Evolutionary conservation across 2,888 invertebrate genomes (phyloP).

Genomic region (Norana najaformis): DNA sequence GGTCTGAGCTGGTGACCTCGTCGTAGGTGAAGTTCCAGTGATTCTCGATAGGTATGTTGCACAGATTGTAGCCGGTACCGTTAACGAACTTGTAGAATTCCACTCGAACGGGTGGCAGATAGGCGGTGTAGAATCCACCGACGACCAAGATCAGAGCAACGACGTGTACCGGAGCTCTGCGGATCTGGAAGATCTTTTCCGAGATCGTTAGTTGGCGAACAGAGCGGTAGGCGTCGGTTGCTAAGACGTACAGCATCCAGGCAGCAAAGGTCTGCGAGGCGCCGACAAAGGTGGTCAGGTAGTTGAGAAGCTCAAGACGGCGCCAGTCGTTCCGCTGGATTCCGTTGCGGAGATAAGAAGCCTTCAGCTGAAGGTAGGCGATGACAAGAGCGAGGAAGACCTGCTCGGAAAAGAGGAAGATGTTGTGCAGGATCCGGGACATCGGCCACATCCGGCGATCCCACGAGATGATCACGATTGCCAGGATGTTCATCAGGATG

Average conservation of each 20-base stretch:
- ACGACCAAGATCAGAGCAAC: slow-evolving; percentile 17
- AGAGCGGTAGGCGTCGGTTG: slow-evolving; percentile 34
- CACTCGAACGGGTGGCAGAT: slow-evolving; percentile 35
- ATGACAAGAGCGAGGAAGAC: slow-evolving; percentile 30
- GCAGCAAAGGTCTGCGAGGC: slow-evolving; percentile 34
- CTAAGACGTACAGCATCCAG: slow-evolving; percentile 39
- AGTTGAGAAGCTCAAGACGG: slow-evolving; percentile 27
- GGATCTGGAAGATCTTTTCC: slow-evolving; percentile 26
- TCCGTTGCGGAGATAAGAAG: background rate
- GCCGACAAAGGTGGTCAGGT: slow-evolving; percentile 31
- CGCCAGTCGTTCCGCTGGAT: background rate
- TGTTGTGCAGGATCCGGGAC: slow-evolving; percentile 26
- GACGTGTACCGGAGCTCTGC: background rate
- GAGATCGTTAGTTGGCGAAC: slow-evolving; percentile 27
- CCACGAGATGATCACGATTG: slow-evolving; percentile 26
- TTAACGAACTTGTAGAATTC: slow-evolving; percentile 7
- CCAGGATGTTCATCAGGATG: slow-evolving; percentile 31
- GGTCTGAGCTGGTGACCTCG: slow-evolving; percentile 33
- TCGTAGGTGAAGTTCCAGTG: slow-evolving; percentile 40
- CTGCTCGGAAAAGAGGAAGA: slow-evolving; percentile 31
- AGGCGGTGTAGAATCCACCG: slow-evolving; percentile 35
- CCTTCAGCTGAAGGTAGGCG: slow-evolving; percentile 7
- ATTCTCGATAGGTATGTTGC: slow-evolving; percentile 40
- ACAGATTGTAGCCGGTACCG: slow-evolving; percentile 24
- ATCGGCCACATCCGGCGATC: slow-evolving; percentile 28